Evolutionary conservation across 2,113 vertebrate species (phyloP), one percentile per base, ranked within the genome.

Genomic region (Furnarius figulus): DNA sequence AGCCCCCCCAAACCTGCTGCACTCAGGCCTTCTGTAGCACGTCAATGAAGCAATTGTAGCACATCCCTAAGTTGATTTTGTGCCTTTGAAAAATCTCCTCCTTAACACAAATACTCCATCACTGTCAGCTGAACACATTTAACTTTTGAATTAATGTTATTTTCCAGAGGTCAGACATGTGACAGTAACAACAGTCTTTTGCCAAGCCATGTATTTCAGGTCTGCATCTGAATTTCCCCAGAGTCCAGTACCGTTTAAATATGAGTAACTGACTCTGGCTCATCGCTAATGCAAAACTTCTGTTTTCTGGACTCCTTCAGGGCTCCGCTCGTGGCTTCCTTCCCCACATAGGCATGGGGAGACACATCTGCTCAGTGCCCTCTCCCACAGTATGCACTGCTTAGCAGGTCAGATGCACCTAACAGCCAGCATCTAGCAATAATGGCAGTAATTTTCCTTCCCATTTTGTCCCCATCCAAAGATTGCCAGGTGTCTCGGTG

Each of bases 141-240:
- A 91, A 90, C 65, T 96, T 94, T 44, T 71, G 90, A 96, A 93
- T 96, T 90, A 95, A 78, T 80, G 77, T 78, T 95, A 85, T 94
- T 96, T 96, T 78, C 84, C 81, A 94, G 88, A 81, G 90, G 88
- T 88, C 88, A 95, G 78, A 40, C 81, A 83, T 53, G 65, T 70
- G 94, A 96, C 78, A 92, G 59, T 83, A 93, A 89, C 66, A 84
- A 74, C 40, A 87, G 52, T 61, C 59, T 85, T 96, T 90, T 93
- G 77, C 90, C 91, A 95, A 89, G 55, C 77, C 31, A 19, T 70
- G 87, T 67, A 79, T 46, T 93, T 91, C 82, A 90, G 72, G 76
- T 67, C 85, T 96, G 53, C 80, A 62, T 79, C 73, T 94, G 87
- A 95, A 96, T 93, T 92, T 87, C 79, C 85, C 83, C 70, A 82